phyloP scores from a whole-genome alignment of 2,113 vertebrate species.

The Corydoras sp. region DNA sequence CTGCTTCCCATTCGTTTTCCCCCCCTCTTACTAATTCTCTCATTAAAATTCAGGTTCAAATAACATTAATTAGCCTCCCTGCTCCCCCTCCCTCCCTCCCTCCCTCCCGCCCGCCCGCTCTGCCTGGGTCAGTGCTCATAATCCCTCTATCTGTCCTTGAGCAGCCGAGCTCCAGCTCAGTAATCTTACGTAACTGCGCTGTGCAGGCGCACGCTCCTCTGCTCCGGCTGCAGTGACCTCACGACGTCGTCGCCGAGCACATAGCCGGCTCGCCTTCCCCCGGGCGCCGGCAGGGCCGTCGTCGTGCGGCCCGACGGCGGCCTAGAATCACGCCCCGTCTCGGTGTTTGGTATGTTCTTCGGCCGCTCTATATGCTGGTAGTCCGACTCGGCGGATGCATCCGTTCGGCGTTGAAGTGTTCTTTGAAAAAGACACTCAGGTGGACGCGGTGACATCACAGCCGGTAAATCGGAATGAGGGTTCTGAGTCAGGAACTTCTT shows the following conservation, averaged over 20 bases:
- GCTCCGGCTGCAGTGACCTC: constrained; percentile 16
- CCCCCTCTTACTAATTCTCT: constrained; percentile 13
- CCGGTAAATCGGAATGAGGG: neutral
- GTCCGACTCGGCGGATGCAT: no score
- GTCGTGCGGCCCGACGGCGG: no score
- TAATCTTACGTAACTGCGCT: constrained; percentile 33
- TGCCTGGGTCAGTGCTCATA: constrained; percentile 31
- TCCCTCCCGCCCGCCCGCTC: constrained; percentile 10
- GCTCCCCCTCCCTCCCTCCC: constrained; percentile 2
- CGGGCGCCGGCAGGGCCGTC: neutral
- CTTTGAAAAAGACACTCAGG: neutral
- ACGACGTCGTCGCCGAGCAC: constrained; percentile 11
- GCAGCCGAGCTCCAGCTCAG: constrained; percentile 17
- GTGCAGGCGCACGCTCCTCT: neutral
- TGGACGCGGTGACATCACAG: constrained; percentile 10
- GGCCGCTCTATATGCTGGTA: no score
- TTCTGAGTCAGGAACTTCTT: constrained; percentile 19
- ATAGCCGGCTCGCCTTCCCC: constrained; percentile 1
- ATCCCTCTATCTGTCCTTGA: constrained; percentile 33
- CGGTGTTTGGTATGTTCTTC: no score
- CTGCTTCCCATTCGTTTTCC: neutral
- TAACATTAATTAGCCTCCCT: constrained; percentile 30
- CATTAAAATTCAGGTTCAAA: constrained; percentile 31
- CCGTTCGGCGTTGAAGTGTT: neutral
- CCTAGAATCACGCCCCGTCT: no score